Evolutionary conservation across 2,888 invertebrate species (phyloP), one percentile per base, ranked within the genome.

Genomic region (Ophraella communa): DNA sequence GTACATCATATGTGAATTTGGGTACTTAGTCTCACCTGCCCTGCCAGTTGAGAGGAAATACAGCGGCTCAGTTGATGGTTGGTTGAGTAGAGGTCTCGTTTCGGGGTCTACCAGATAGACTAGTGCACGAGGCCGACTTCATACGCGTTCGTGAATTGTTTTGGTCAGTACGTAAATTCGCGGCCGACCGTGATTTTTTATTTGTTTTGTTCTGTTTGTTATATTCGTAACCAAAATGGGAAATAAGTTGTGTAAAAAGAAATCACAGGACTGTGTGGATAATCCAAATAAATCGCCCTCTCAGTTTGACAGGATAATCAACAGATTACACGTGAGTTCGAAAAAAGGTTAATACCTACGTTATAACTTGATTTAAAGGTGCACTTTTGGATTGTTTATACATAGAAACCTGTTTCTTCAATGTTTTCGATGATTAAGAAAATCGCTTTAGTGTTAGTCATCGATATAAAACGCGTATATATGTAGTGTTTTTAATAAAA

Each of bases 201-300:
- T n/a, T n/a, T 24, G 49, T 30, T 62, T 39, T 39, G 39, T 39
- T 39, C 39, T 39, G 17, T 39, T 11, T 11, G n/a, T n/a, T n/a
- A 14, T 39, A 7, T 1, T 7, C 30, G 20, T 21, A 49, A 44
- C 55, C 39, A 54, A 69, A 66, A 81, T 81, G 81, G 81, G 81
- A 11, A 81, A 81, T 71, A 79, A 78, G 71, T 72, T 81, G 74
- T 81, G 81, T 70, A 81, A 81, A 73, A 80, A 79, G 73, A 80
- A 80, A 68, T 73, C 73, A 64, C 49, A 51, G 27, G 80, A 79
- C 67, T 70, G 21, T 10, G 67, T 71, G 62, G 77, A 76, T 67
- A 72, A 70, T 65, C 67, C 72, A 55, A 72, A 69, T 63, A 72
- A 75, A 57, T 74, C 78, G 47, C 76, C 76, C 21, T 68, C 70